phyloP scores from a whole-genome alignment of 2,797 vertebrate genomes.

The Melanotaenia maccullochi region DNA sequence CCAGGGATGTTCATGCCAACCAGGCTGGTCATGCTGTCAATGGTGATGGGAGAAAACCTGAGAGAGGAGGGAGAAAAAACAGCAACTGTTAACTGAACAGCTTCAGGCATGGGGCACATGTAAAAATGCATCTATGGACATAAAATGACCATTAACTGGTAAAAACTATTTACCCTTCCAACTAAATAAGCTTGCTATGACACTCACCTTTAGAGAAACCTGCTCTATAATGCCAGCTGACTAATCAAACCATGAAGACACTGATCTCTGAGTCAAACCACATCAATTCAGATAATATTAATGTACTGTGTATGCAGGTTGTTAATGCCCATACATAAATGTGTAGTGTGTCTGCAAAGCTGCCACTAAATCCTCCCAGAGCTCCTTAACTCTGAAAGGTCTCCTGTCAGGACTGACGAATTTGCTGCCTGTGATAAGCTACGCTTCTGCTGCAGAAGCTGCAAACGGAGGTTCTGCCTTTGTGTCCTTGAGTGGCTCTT shows the following conservation, averaged over 20 bases:
- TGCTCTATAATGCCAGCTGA: constrained; percentile 12
- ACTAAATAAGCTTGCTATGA: constrained; percentile 14
- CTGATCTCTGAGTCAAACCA: constrained; percentile 30
- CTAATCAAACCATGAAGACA: constrained; percentile 18
- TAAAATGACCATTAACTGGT: constrained; percentile 46
- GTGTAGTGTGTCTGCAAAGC: constrained; percentile 28
- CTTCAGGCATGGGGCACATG: neutral
- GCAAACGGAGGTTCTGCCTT: constrained; percentile 68
- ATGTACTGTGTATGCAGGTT: neutral
- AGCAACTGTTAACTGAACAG: constrained; percentile 34
- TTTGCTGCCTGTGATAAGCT: constrained; percentile 51
- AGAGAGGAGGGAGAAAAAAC: constrained; percentile 48
- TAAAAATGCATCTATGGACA: constrained; percentile 28
- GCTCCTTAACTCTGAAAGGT: constrained; percentile 60
- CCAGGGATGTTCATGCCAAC: constrained; percentile 99
- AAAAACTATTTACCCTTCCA: constrained; percentile 24
- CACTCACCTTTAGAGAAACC: constrained; percentile 6
- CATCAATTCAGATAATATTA: neutral
- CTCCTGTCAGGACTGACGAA: constrained; percentile 62
- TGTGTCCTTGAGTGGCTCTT: constrained; percentile 79
- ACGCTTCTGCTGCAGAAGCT: constrained; percentile 63
- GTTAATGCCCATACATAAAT: constrained; percentile 23
- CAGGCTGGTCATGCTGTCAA: constrained; percentile 99
- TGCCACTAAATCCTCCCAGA: constrained; percentile 48
- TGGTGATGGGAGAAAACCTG: constrained; percentile 99